Base-by-base conservation (phyloP, 1,140 invertebrate species). In the Chlorops oryzae region DNA sequence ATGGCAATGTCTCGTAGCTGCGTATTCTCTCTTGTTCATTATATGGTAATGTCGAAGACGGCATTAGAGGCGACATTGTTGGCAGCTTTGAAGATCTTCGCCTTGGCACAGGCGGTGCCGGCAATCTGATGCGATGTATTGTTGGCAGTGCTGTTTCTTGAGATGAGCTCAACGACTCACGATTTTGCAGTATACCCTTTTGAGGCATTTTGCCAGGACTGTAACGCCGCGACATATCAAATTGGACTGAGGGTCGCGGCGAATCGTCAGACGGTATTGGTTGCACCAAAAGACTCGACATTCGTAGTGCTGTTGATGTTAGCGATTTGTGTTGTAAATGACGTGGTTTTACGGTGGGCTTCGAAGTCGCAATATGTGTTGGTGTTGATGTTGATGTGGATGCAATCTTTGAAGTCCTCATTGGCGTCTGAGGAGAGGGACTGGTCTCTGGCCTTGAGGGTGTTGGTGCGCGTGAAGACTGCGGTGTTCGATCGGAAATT, bases 321-420 rank as follows among this genome's bases (percentile, higher is more conserved):
- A 59, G 20, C 0, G 67, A 70, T 41, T 57, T 70, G 10, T 57
- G 51, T 39, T 44, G 38, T 7, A 54, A 32, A 27, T 49, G 56
- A 13, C 60, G 42, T 2, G 63, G 53, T 47, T 52, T 54, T 10
- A 58, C 39, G 35, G 51, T 52, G 0, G 59, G 53, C 45, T 57
- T 55, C 20, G 43, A n/a, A n/a, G n/a, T n/a, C n/a, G n/a, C n/a
- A 24, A 24, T 2, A 15, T 35, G 34, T 35, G n/a, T n/a, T n/a
- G n/a, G n/a, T n/a, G n/a, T n/a, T n/a, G n/a, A n/a, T n/a, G n/a
- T n/a, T 35, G 64, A 65, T 52, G 62, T 62, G 49, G 59, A 71
- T 70, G 24, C 76, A 75, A 44, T 75, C 76, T 47, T 78, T 79
- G 63, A 80, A 81, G 5, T 79, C 79, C n/a, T n/a, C n/a, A n/a